Percentiles rank a stretch among this genome's conserved stretches.
These are phyloP conservation scores for Rousettus leschenaultii DNA, from an alignment of 2,113 vertebrate genomes.

Conservation along the genomic window DNA sequence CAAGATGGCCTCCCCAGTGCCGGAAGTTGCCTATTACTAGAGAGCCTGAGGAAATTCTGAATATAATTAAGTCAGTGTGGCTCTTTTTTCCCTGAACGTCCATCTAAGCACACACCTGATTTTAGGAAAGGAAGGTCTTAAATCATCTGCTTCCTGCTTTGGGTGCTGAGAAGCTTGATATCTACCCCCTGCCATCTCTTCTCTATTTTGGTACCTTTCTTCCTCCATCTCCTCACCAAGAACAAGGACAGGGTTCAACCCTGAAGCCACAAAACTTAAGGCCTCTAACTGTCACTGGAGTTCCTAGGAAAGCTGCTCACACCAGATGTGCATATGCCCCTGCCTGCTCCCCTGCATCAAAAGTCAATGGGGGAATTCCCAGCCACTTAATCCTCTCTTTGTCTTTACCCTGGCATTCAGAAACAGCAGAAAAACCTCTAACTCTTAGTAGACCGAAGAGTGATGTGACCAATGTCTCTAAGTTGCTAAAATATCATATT, in stretches of 20 bases:
- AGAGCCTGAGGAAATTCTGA: conserved; percentile 5
- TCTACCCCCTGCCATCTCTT: neutral
- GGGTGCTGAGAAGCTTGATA: neutral
- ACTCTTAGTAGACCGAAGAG: neutral
- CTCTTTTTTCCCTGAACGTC: neutral
- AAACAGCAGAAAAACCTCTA: neutral
- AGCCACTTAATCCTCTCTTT: neutral
- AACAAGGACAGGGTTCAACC: neutral
- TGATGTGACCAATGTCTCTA: neutral
- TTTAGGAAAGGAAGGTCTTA: conserved; percentile 17
- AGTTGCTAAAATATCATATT: neutral
- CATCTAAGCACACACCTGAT: conserved; percentile 59
- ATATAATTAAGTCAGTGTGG: neutral
- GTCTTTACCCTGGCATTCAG: neutral
- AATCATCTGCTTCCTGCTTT: neutral
- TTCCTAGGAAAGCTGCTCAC: neutral
- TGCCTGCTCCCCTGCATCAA: neutral
- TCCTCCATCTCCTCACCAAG: neutral
- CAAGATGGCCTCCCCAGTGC: neutral
- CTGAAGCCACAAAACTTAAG: neutral
- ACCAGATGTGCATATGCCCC: neutral
- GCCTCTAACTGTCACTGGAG: neutral
- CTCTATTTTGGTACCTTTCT: neutral
- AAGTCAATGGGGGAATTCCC: neutral
- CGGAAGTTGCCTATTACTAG: neutral